Evolutionary conservation across 2,888 invertebrate species (phyloP), one percentile per base, ranked within the genome.

Genomic region (Hartigia nigra): DNA sequence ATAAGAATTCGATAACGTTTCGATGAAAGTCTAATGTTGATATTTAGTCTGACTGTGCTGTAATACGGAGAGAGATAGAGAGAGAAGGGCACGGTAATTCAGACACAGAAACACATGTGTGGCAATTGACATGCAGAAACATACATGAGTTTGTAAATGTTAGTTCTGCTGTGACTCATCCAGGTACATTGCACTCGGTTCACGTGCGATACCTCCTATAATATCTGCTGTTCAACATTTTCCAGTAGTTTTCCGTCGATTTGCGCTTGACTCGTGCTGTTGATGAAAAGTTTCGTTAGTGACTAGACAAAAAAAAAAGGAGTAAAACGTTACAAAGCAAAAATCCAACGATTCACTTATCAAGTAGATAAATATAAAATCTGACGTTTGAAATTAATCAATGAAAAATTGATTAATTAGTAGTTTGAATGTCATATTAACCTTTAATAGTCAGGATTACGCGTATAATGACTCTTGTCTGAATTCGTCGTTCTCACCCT

Each of bases 141-240:
- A 12, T 36, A 81, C 79, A 81, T 74, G 81, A 81, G 82, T 77
- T 78, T 75, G 76, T 81, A 82, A 83, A 81, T 77, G 78, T 80
- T 84, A 84, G 85, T 86, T 84, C 84, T 9, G 84, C 83, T 85
- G 84, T 88, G 88, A 88, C 87, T 88, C 88, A 88, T 87, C 84
- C 88, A 88, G 88, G 89, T 89, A 88, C 89, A 84, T 89, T 89
- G 89, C 89, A 89, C 89, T 86, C 88, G 84, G 84, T 85, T 85
- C 86, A 86, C 79, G 81, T 86, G 85, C 86, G 84, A 85, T 86
- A 82, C 82, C 72, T 72, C n/a, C 72, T 31, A 72, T 23, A 32
- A 31, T 31, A 4, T 72, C 31, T 72, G 32, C 32, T 31, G 72
- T 32, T 72, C 72, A 34, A 14, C 72, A 34, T 72, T 72, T 55